These are phyloP conservation scores for Aphelinus atriplicis DNA, from an alignment of 1,140 invertebrate species.

Conservation along the genomic window DNA sequence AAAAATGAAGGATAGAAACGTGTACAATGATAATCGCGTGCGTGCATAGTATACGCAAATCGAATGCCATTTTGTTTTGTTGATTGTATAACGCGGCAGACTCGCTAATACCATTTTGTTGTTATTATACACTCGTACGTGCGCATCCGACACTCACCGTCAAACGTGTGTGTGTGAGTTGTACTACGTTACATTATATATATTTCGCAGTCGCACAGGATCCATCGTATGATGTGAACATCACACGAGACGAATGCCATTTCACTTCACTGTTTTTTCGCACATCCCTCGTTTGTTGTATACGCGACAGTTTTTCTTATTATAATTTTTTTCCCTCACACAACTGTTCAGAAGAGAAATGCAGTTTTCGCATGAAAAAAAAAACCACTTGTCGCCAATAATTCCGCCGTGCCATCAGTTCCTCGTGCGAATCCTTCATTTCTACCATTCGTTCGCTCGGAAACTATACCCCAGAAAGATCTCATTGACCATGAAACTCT, in stretches of 20 bases:
- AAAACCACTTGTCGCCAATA: too few relatives aligned
- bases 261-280: constrained; percentile 18
- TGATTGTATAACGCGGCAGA: constrained; percentile 24
- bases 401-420: too few relatives aligned
- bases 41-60: constrained; percentile 20
- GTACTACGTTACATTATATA: not conserved
- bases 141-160: constrained; percentile 24
- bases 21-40: constrained; percentile 22
- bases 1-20: not conserved
- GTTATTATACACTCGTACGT: constrained; percentile 20
- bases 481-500: too few relatives aligned
- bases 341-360: too few relatives aligned
- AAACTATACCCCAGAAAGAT: too few relatives aligned
- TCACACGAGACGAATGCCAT: not conserved
- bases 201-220: constrained; percentile 9
- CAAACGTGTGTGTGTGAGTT: not conserved
- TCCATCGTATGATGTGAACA: constrained; percentile 4
- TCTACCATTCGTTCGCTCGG: too few relatives aligned
- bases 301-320: constrained; percentile 43
- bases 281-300: not conserved
- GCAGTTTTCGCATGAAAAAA: too few relatives aligned
- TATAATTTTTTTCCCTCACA: too few relatives aligned
- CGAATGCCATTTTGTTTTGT: constrained; percentile 37
- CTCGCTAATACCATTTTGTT: constrained; percentile 38
- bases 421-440: too few relatives aligned